Evolutionary conservation across 2,797 vertebrate genomes (phyloP).

Genomic region (Xiphorhynchus erythropygius): DNA sequence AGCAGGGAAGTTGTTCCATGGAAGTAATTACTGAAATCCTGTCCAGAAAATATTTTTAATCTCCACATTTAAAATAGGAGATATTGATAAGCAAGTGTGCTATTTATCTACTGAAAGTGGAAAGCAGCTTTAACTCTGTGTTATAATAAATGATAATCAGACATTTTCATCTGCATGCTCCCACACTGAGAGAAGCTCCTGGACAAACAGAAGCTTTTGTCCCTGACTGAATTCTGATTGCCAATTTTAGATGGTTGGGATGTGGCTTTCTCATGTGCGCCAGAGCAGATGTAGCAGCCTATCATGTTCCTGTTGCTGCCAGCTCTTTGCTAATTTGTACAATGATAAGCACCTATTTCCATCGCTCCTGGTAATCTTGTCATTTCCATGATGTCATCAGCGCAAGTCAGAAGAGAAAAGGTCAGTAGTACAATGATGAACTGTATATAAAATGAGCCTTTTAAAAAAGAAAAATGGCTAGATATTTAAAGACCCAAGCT

Average conservation of each 20-base stretch:
- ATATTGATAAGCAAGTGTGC: background rate
- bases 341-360: constrained; percentile 42
- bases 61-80: background rate
- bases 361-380: constrained; percentile 44
- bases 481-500: constrained; percentile 5
- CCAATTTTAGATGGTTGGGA: background rate
- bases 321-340: constrained; percentile 60
- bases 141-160: background rate
- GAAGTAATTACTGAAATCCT: background rate
- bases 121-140: background rate
- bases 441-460: constrained; percentile 25
- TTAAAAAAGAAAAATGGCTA: constrained; percentile 43
- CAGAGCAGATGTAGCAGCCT: background rate
- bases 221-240: background rate
- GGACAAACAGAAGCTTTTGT: background rate
- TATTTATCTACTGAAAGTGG: background rate
- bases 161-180: background rate
- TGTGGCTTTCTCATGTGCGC: background rate
- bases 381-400: constrained; percentile 49
- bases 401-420: constrained; percentile 50
- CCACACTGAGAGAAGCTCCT: background rate
- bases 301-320: background rate
- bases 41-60: background rate
- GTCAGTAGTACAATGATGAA: constrained; percentile 38
- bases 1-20: background rate